These are phyloP conservation scores for Acanthopagrus latus DNA, from an alignment of 2,797 vertebrate genomes.

Conservation along the genomic window DNA sequence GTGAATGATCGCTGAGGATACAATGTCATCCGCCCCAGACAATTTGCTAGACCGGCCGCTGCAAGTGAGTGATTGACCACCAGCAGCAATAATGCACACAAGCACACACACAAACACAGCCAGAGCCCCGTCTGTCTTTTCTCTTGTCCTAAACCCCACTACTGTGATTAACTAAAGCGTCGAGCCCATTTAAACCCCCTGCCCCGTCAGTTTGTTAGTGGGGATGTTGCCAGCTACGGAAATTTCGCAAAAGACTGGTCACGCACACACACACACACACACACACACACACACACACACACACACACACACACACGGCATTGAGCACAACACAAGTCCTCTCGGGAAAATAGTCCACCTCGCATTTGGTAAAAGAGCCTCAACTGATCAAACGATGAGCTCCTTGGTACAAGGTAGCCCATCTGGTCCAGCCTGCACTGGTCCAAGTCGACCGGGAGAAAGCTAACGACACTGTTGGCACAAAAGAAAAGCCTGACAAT, in stretches of 20 bases:
- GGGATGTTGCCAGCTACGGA: constrained; percentile 50
- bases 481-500: constrained; percentile 72
- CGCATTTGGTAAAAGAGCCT: constrained; percentile 28
- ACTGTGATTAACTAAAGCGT: constrained; percentile 28
- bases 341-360: constrained; percentile 52
- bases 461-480: constrained; percentile 48
- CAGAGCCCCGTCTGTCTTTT: constrained; percentile 16
- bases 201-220: constrained; percentile 36
- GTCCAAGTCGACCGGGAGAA: constrained; percentile 54
- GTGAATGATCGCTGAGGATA: constrained; percentile 61
- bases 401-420: constrained; percentile 31
- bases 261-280: constrained; percentile 40
- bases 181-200: constrained; percentile 55
- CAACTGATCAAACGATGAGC: constrained; percentile 48
- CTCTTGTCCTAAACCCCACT: background rate
- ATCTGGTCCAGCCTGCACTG: constrained; percentile 40
- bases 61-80: constrained; percentile 64
- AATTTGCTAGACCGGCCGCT: constrained; percentile 54
- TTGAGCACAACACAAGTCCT: constrained; percentile 28
- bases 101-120: constrained; percentile 25
- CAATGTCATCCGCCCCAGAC: constrained; percentile 83
- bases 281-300: constrained; percentile 54
- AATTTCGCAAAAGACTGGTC: constrained; percentile 62
- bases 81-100: constrained; percentile 47
- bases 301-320: constrained; percentile 38